Evolutionary conservation across 2,113 vertebrate genomes (phyloP).

Genomic region (Antechinus flavipes): DNA sequence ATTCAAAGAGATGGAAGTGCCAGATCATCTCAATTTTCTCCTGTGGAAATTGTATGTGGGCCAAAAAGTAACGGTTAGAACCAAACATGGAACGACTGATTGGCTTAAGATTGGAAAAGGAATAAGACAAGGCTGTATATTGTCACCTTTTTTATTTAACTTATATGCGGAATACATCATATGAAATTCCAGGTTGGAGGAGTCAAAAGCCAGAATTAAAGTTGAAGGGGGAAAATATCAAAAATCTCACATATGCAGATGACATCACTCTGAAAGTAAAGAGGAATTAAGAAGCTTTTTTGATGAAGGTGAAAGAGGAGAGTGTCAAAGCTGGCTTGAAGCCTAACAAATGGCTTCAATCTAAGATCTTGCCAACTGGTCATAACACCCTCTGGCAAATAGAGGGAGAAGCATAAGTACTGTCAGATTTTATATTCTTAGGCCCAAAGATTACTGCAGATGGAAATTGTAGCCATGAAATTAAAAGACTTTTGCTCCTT

Average conservation of each 20-base stretch:
- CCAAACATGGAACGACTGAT: not conserved
- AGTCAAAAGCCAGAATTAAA: not conserved
- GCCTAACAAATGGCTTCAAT: too few species aligned
- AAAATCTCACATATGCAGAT: not conserved
- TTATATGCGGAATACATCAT: not conserved
- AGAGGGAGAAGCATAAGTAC: not conserved
- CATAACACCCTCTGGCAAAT: not conserved
- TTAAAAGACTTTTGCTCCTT: not conserved
- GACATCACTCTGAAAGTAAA: too few species aligned
- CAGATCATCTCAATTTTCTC: not conserved
- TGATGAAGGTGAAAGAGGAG: too few species aligned
- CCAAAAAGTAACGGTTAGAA: not conserved
- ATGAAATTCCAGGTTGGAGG: not conserved
- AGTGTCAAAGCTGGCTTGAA: too few species aligned
- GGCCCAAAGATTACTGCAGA: not conserved
- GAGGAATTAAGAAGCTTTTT: too few species aligned
- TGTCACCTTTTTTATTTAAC: not conserved
- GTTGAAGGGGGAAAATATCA: not conserved
- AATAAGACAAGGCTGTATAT: not conserved
- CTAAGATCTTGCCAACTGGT: not conserved
- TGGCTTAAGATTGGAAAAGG: not conserved
- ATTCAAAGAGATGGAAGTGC: not conserved
- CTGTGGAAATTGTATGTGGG: not conserved
- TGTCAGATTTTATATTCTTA: not conserved
- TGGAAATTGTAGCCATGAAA: not conserved